Evolutionary conservation across 2,113 vertebrate species (phyloP), one percentile per base, ranked within the genome.

Genomic region (Procavia capensis): DNA sequence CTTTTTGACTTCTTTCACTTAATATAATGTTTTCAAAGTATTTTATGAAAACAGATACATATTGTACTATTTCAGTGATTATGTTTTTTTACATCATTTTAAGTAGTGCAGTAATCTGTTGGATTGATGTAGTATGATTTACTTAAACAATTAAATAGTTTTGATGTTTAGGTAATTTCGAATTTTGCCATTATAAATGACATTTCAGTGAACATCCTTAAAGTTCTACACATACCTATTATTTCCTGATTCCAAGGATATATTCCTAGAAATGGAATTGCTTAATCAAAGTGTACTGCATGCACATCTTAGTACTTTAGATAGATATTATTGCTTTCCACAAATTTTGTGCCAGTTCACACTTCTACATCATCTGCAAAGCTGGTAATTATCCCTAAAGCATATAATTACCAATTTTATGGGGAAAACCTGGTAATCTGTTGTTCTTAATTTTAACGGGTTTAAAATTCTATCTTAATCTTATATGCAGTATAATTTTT

Each of bases 381-480:
- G 7, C 61, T 54, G 25, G 27, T 63, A 50, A 68, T 93, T 88
- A 85, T 88, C 34, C 85, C 59, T 68, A 50, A 54, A 87, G 81
- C 47, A 92, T 17, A 27, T 89, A 86, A 92, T 93, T 93, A 59
- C 39, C 95, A 92, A 34, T 72, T 89, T 96, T 93, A 63, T 94
- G 93, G 87, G 39, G 50, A 84, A 92, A 94, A 90, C 43, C 70
- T 14, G 85, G 17, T 86, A 79, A 61, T 75, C 85, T 72, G 43
- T n/a, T 95, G 22, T 92, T 84, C 75, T 63, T 76, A 93, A 84
- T 95, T 95, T 92, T 59, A 90, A 84, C 50, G 64, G 59, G 82
- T 66, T 89, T 95, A 85, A 75, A 85, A 85, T 95, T 93, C 50
- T 11, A 66, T 4, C 82, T 92, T 88, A 41, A 66, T 93, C 20